These are phyloP conservation scores for Limanda limanda DNA, from an alignment of 2,113 vertebrate species.

Conservation along the genomic window DNA sequence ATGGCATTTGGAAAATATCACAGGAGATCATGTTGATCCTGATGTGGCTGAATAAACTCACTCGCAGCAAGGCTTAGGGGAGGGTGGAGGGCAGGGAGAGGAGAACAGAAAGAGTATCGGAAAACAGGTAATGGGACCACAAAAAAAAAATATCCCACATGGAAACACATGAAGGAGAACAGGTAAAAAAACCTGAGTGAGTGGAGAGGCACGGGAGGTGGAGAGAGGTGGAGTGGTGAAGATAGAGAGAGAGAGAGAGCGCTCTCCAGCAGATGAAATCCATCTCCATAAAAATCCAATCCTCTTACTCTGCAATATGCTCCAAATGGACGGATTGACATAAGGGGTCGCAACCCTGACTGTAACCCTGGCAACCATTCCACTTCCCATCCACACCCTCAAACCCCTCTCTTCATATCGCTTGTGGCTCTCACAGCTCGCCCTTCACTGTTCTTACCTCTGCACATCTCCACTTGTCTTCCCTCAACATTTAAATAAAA, in stretches of 20 bases:
- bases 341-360: conserved; percentile 57
- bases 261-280: conserved; percentile 63
- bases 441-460: conserved; percentile 17
- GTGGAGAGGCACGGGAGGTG: no score
- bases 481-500: background rate
- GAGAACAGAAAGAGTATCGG: background rate
- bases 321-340: conserved; percentile 71
- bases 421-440: conserved; percentile 15
- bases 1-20: conserved; percentile 56
- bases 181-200: no score
- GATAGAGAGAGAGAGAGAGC: conserved; percentile 16
- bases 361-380: conserved; percentile 63
- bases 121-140: background rate
- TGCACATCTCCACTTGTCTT: background rate
- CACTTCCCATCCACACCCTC: conserved; percentile 14
- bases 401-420: conserved; percentile 7
- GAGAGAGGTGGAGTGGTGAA: background rate
- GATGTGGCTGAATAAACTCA: conserved; percentile 16
- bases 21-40: conserved; percentile 39
- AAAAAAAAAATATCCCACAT: no score
- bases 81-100: background rate
- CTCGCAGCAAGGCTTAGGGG: background rate
- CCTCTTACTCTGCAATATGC: conserved; percentile 73
- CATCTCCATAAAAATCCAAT: conserved; percentile 74
- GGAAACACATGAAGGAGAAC: background rate